A percentile compares a stretch with the other conserved stretches of the same genome.
Conservation (phyloP, 2,113 vertebrate species). For the Australoheros scitulus region DNA sequence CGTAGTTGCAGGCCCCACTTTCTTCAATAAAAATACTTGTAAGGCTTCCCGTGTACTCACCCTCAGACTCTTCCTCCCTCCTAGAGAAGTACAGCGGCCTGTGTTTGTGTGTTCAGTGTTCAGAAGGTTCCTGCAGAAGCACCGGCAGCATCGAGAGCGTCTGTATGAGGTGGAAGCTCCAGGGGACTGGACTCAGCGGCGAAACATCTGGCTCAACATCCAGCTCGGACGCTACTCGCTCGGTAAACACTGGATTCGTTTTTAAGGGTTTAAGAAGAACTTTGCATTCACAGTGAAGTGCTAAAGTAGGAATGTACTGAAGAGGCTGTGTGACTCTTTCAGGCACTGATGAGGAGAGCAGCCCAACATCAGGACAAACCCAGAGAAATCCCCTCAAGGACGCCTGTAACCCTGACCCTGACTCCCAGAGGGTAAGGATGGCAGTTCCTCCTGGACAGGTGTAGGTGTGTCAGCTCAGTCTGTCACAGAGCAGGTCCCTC, state of each 20-base stretch:
- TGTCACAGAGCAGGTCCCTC: not conserved
- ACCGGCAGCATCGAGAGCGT: constrained; percentile 77
- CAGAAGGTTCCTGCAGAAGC: constrained; percentile 81
- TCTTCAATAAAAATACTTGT: no score
- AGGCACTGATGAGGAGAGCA: not conserved
- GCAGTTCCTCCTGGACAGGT: not conserved
- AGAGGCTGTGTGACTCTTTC: not conserved
- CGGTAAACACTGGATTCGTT: constrained; percentile 38
- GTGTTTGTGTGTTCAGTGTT: constrained; percentile 80
- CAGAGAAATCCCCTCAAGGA: rapidly evolving
- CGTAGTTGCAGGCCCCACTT: no score
- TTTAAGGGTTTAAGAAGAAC: not conserved
- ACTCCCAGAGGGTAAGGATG: not conserved
- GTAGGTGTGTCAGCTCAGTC: no score
- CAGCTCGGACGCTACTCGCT: constrained; percentile 72
- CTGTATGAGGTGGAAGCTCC: constrained; percentile 91
- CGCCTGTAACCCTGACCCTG: not conserved
- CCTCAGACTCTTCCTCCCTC: no score
- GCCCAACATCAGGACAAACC: not conserved
- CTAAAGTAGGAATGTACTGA: rapidly evolving
- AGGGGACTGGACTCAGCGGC: constrained; percentile 86
- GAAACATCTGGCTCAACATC: constrained; percentile 90
- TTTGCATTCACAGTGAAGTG: rapidly evolving
- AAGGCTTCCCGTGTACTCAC: no score
- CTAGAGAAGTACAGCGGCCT: not conserved